A percentile compares a stretch with the other conserved stretches of the same genome.
These are phyloP conservation scores for Brachionichthys hirsutus DNA, from an alignment of 2,113 vertebrate species.

Conservation along the genomic window DNA sequence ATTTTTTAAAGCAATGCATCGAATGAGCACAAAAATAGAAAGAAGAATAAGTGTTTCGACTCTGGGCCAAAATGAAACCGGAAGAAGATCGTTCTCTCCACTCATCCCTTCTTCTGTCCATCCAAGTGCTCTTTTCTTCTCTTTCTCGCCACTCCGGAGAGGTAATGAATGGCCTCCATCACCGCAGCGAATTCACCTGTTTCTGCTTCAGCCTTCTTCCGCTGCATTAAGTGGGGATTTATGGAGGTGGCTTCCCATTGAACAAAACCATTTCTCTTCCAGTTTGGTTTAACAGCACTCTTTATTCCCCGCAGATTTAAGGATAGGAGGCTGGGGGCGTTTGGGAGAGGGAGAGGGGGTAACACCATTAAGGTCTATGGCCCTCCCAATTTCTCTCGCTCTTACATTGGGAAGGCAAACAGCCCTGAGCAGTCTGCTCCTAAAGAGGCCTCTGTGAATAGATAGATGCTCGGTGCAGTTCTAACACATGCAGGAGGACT, in stretches of 20 bases:
- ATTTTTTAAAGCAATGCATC: too few species aligned
- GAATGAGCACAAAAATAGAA: too few species aligned
- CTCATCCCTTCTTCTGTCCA: conserved; percentile 46
- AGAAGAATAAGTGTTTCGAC: too few species aligned
- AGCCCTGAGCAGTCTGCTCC: conserved; percentile 64
- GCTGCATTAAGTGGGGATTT: conserved; percentile 75
- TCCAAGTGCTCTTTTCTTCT: conserved; percentile 41
- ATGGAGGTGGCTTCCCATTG: conserved; percentile 72
- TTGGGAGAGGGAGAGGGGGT: conserved; percentile 26
- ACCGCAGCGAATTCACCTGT: conserved; percentile 69
- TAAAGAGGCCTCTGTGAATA: conserved; percentile 71
- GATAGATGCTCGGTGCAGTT: conserved; percentile 60
- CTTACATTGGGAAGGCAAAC: conserved; percentile 66
- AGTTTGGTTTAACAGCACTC: conserved; percentile 76
- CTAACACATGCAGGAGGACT: conserved; percentile 54
- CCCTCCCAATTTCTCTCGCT: conserved; percentile 70
- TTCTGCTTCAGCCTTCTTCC: conserved; percentile 69
- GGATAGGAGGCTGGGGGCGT: conserved; percentile 54
- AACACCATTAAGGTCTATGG: conserved; percentile 57
- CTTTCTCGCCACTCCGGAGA: conserved; percentile 40
- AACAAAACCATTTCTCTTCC: conserved; percentile 79
- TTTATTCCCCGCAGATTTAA: conserved; percentile 77
- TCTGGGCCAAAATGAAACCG: neutral
- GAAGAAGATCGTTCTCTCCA: conserved; percentile 2
- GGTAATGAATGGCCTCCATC: conserved; percentile 67